These are phyloP conservation scores for Amia ocellicauda DNA, from an alignment of 2,113 vertebrate species.

Conservation along the genomic window DNA sequence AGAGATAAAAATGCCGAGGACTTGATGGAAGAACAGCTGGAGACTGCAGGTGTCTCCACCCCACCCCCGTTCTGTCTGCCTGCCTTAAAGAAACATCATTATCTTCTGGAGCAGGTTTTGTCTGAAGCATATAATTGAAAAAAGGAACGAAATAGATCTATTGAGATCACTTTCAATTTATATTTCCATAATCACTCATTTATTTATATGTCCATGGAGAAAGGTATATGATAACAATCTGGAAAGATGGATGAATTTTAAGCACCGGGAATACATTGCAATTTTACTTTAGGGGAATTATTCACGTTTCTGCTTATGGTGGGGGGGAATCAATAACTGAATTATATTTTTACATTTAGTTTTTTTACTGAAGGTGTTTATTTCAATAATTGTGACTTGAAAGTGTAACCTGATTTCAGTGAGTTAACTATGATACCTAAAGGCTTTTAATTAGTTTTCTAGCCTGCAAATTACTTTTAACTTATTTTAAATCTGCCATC, in stretches of 20 bases:
- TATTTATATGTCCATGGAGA: too few relatives aligned
- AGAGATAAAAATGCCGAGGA: not conserved
- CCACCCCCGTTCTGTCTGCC: not conserved
- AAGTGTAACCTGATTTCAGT: not conserved
- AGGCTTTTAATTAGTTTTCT: not conserved
- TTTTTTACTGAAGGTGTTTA: not conserved
- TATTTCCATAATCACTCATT: conserved; percentile 4
- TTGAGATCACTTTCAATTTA: not conserved
- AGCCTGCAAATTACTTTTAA: too few relatives aligned
- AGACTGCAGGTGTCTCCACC: not conserved
- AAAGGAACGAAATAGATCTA: not conserved
- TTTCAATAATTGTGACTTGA: not conserved
- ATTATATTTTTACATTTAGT: not conserved
- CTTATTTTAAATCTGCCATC: too few relatives aligned
- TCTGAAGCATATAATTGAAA: not conserved
- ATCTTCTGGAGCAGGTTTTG: conserved; percentile 1
- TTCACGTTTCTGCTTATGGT: too few relatives aligned
- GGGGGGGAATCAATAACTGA: not conserved
- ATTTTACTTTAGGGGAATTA: too few relatives aligned
- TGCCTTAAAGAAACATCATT: not conserved
- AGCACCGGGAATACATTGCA: too few relatives aligned
- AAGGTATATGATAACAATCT: too few relatives aligned
- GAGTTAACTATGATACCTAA: not conserved
- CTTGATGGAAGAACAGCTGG: not conserved
- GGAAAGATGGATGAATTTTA: too few relatives aligned